Conservation (phyloP, 30 jellyfish, hydroid and myxozoan species). For the Turritopsis dohrnii region DNA sequence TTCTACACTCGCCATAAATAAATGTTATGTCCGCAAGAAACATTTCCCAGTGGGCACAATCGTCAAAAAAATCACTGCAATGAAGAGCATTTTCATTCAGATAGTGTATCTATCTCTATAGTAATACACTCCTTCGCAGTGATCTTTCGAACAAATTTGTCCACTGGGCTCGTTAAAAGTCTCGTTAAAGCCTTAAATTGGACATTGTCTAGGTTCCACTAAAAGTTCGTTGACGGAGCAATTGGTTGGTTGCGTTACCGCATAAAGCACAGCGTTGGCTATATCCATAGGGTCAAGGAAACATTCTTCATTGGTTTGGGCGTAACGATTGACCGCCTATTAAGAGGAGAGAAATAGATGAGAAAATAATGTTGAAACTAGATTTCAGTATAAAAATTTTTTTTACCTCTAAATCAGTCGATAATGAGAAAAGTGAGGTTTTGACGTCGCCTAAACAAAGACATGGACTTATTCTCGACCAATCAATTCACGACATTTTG, state of each 20-base stretch:
- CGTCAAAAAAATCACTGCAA: too few relatives aligned
- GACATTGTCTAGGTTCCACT: conserved; percentile 81
- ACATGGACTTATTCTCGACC: background rate
- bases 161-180: too few relatives aligned
- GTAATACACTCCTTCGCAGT: too few relatives aligned
- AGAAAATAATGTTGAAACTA: background rate
- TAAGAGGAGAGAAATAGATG: background rate
- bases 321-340: conserved; percentile 61
- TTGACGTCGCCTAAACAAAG: conserved; percentile 56
- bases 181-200: conserved; percentile 23
- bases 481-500: background rate
- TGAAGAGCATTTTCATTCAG: too few relatives aligned
- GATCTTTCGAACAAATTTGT: too few relatives aligned
- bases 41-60: too few relatives aligned
- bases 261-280: conserved; percentile 74
- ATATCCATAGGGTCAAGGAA: conserved; percentile 66
- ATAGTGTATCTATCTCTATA: too few relatives aligned
- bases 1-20: background rate
- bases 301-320: conserved; percentile 44
- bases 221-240: conserved; percentile 74
- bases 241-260: conserved; percentile 65
- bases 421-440: conserved; percentile 45
- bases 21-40: background rate
- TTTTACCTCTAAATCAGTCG: conserved; percentile 66
- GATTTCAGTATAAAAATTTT: background rate